Evolutionary conservation across 1,140 invertebrate genomes (phyloP).

Genomic region (Drosophila malerkotliana): DNA sequence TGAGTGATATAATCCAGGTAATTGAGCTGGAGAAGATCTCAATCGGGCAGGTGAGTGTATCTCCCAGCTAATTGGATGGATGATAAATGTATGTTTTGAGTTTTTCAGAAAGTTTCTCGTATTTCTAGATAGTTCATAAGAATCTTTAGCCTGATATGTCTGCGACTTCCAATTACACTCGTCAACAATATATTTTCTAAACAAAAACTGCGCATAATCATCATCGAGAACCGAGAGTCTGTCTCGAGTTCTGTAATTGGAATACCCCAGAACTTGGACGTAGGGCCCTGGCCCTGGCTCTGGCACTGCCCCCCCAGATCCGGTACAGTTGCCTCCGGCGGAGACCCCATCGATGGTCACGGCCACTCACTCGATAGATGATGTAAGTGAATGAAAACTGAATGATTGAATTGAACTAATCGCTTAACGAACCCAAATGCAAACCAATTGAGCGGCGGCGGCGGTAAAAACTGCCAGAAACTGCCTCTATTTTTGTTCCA

Average conservation of each 20-base stretch:
- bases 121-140: background rate
- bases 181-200: background rate
- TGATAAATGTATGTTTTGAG: no score
- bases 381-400: slow-evolving; percentile 30
- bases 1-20: slow-evolving; percentile 35
- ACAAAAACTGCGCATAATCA: slow-evolving; percentile 1
- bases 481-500: slow-evolving; percentile 44
- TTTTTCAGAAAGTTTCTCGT: background rate
- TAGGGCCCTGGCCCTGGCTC: background rate
- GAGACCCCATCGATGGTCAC: slow-evolving; percentile 33
- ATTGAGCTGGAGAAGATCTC: slow-evolving; percentile 25
- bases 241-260: background rate
- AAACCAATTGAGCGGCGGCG: slow-evolving; percentile 54
- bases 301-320: background rate
- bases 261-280: background rate
- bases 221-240: background rate
- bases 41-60: background rate
- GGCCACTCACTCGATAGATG: slow-evolving; percentile 30
- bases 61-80: no score
- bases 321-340: slow-evolving; percentile 32
- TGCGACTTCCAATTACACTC: no score
- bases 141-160: no score
- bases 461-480: slow-evolving; percentile 61
- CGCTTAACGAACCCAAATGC: slow-evolving; percentile 59
- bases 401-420: slow-evolving; percentile 36